Evolutionary conservation across 2,888 invertebrate species (phyloP), one percentile per base, ranked within the genome.

Genomic region (Ophion costatus): DNA sequence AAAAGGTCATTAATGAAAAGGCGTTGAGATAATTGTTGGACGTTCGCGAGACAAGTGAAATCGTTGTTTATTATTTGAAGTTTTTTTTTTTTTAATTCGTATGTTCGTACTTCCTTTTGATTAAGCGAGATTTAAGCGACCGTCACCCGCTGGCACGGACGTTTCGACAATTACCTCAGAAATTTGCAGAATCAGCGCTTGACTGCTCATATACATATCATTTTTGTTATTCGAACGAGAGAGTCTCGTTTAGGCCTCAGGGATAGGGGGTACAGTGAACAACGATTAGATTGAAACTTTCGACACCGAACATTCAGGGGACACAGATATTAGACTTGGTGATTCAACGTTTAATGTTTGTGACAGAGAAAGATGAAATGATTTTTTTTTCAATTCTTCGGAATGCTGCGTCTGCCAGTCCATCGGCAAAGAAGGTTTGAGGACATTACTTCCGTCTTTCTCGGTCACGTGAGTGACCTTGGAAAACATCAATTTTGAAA

Each of bases 221-320:
- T 57, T 61, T 67, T n/a, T 57, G 70, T 42, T 77, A 76, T 74
- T 69, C 38, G 9, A 67, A 85, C 75, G 84, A 80, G 82, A 85
- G 71, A 80, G 45, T 85, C 80, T 69, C 84, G 79, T 79, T 59
- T 71, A 59, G 85, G 77, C 69, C 69, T 82, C 66, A 66, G 45
- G 85, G 80, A 83, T 80, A 67, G 67, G 73, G 79, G 80, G 84
- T 86, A 82, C 85, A 86, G 77, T 84, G 82, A 88, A 87, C 87
- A 89, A 91, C 90, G 91, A 90, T 89, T 86, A 91, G 88, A 89
- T 89, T 87, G 84, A 88, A 90, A 90, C 87, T 88, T 86, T 90
- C 82, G 88, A 92, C 91, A 92, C 86, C 87, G 85, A 92, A 92
- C 91, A 92, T 90, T 91, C 90, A 91, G 82, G 82, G 90, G 88